Percentiles rank a stretch among this genome's conserved stretches.
Evolutionary conservation across 1,140 invertebrate genomes (phyloP).

Genomic region (Ectropis grisescens): DNA sequence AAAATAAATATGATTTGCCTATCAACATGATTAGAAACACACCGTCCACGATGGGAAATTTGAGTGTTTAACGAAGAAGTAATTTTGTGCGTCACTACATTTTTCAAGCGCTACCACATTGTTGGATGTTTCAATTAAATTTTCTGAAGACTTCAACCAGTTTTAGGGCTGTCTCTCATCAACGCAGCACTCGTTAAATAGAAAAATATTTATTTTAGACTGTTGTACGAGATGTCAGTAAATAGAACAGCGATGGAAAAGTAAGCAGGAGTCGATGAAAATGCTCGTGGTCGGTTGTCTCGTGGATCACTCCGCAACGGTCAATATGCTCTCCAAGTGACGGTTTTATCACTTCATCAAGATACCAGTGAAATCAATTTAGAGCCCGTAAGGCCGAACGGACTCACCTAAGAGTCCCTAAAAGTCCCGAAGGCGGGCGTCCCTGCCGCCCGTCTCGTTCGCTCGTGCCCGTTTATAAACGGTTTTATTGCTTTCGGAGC

Average conservation of each 20-base stretch:
- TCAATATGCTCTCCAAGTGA: conserved; percentile 14
- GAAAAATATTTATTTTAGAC: too few species aligned
- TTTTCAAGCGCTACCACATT: conserved; percentile 3
- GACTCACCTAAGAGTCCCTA: conserved; percentile 60
- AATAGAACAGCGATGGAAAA: too few species aligned
- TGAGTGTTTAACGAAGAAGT: too few species aligned
- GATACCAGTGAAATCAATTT: conserved; percentile 56
- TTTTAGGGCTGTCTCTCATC: conserved; percentile 14
- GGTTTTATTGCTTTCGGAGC: conserved; percentile 70
- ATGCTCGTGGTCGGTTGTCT: too few species aligned
- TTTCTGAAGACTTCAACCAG: conserved; percentile 11
- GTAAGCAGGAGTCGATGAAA: too few species aligned
- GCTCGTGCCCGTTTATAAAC: conserved; percentile 68
- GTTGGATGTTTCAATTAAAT: conserved; percentile 18
- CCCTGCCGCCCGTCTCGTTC: conserved; percentile 62
- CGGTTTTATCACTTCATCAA: conserved; percentile 44
- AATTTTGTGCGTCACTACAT: conserved; percentile 2
- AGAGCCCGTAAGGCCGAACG: conserved; percentile 39
- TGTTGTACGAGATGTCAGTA: too few species aligned
- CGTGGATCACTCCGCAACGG: too few species aligned
- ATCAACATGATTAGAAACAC: too few species aligned
- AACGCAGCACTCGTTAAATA: background rate
- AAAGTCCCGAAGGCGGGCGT: conserved; percentile 60
- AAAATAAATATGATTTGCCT: too few species aligned
- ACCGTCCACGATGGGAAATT: too few species aligned